A percentile compares a stretch with the other conserved stretches of the same genome.
Conservation (phyloP, 2,113 vertebrate species). For the Copsychus sechellarum region DNA sequence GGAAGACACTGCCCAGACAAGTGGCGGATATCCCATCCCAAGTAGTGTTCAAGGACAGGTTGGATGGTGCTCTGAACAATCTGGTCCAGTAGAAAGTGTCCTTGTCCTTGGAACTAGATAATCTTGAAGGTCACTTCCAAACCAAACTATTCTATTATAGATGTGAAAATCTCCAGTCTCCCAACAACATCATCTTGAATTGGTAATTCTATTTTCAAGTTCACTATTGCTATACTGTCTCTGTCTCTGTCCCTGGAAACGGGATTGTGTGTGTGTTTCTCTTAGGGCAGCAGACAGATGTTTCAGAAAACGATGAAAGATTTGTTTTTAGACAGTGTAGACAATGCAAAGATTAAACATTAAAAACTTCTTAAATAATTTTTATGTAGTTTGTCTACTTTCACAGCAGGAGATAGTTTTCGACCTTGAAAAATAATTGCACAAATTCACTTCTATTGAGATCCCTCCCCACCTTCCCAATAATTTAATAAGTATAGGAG, state of each 20-base stretch:
- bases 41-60: background rate
- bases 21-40: background rate
- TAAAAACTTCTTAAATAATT: background rate
- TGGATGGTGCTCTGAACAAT: background rate
- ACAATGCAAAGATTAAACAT: background rate
- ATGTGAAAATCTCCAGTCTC: background rate
- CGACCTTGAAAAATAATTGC: constrained; percentile 48
- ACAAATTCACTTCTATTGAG: background rate
- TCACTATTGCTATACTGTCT: background rate
- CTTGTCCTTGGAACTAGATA: background rate
- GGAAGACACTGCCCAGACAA: background rate
- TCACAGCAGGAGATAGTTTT: background rate
- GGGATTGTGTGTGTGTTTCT: background rate
- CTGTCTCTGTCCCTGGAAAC: background rate
- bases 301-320: background rate
- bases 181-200: background rate
- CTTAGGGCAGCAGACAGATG: background rate
- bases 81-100: background rate
- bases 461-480: background rate
- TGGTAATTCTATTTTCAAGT: background rate
- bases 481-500: constrained; percentile 36
- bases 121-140: background rate
- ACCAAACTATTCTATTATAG: background rate
- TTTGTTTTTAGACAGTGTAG: background rate
- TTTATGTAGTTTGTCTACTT: background rate